A percentile compares a stretch with the other conserved stretches of the same genome.
These are phyloP conservation scores for Salticus scenicus DNA, from an alignment of 2,888 invertebrate genomes.

Conservation along the genomic window DNA sequence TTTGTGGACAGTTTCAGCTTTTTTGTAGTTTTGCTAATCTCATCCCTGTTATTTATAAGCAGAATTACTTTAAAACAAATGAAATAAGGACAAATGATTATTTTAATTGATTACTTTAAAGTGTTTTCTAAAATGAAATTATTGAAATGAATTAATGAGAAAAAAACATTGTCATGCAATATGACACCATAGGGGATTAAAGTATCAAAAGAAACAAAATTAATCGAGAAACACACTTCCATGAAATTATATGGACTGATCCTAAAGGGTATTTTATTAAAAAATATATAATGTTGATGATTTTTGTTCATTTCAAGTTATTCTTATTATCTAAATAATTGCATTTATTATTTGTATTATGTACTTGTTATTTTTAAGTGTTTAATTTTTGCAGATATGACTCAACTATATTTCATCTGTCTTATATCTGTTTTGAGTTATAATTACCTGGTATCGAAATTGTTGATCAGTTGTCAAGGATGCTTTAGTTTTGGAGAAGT, in stretches of 20 bases:
- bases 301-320: background rate
- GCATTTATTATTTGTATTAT: background rate
- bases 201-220: too few species aligned
- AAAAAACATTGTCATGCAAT: too few species aligned
- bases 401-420: background rate
- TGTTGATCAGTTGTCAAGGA: constrained; percentile 41
- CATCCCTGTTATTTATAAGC: too few species aligned
- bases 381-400: constrained; percentile 31
- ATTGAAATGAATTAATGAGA: background rate
- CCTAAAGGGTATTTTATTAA: background rate
- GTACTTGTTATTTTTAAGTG: too few species aligned
- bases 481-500: constrained; percentile 63
- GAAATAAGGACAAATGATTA: too few species aligned
- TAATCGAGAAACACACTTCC: background rate
- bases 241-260: background rate
- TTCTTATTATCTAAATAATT: background rate
- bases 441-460: constrained; percentile 8
- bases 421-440: constrained; percentile 13
- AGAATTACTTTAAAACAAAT: too few species aligned
- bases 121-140: too few species aligned
- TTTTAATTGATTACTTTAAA: too few species aligned
- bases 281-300: background rate
- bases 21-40: too few species aligned
- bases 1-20: too few species aligned
- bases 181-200: too few species aligned